Percentiles rank a stretch among this genome's conserved stretches.
phyloP scores from a whole-genome alignment of 1,140 invertebrate genomes.

The Aphelinus atriplicis region DNA sequence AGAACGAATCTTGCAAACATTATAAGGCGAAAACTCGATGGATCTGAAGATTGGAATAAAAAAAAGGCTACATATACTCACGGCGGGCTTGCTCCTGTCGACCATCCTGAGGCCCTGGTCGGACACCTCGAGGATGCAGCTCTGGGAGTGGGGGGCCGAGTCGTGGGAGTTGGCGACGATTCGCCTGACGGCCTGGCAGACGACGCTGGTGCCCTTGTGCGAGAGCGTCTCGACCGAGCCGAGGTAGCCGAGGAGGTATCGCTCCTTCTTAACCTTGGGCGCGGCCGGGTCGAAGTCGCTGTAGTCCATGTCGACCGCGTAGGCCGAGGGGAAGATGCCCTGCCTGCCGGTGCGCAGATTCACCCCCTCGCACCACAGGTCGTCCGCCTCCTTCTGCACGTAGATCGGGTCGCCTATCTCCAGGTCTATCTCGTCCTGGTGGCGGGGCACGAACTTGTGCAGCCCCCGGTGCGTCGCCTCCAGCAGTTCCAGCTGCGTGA shows the following conservation, averaged over 20 bases:
- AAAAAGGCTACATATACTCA: too few species aligned
- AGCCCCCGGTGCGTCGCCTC: conserved; percentile 94
- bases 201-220: conserved; percentile 90
- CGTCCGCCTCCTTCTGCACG: conserved; percentile 95
- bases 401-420: conserved; percentile 98
- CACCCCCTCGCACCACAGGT: conserved; percentile 80
- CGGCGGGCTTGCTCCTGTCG: conserved; percentile 78
- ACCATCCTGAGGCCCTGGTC: conserved; percentile 96
- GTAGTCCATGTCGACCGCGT: conserved; percentile 95
- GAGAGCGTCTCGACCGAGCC: conserved; percentile 94
- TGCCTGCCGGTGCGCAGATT: conserved; percentile 91
- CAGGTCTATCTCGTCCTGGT: conserved; percentile 94
- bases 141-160: conserved; percentile 75
- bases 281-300: conserved; percentile 90
- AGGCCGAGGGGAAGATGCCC: conserved; percentile 96
- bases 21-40: too few species aligned
- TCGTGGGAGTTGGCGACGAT: conserved; percentile 76
- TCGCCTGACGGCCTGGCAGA: conserved; percentile 87
- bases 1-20: too few species aligned
- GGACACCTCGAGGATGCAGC: conserved; percentile 91
- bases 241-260: conserved; percentile 92
- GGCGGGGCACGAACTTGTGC: conserved; percentile 94
- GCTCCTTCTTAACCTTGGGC: conserved; percentile 84
- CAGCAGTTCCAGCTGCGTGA: conserved; percentile 85
- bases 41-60: too few species aligned